Conservation (phyloP, 2,797 vertebrate species). For the Coccyzus lansbergi region DNA sequence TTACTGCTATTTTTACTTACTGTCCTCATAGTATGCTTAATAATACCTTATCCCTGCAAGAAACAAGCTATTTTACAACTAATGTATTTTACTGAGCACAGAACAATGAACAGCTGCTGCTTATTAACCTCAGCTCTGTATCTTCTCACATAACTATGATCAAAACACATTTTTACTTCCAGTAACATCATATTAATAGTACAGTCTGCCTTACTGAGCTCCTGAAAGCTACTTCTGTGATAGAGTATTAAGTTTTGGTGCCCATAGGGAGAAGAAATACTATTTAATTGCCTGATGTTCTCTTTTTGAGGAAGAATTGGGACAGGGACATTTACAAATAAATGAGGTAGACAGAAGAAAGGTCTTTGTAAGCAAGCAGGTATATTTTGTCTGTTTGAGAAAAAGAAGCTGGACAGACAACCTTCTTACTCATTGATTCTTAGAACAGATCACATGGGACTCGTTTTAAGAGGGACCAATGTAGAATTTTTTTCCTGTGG, state of each 20-base stretch:
- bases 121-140: not conserved
- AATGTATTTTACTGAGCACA: rapidly evolving
- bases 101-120: not conserved
- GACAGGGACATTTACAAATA: not conserved
- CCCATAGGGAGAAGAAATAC: not conserved
- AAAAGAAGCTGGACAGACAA: not conserved
- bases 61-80: not conserved
- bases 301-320: not conserved
- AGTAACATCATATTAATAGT: not conserved
- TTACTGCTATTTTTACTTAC: not conserved
- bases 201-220: not conserved
- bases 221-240: not conserved
- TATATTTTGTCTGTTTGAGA: not conserved
- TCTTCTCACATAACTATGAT: not conserved
- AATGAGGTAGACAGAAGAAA: not conserved
- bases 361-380: not conserved
- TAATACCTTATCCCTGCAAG: not conserved
- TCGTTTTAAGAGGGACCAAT: too few relatives aligned
- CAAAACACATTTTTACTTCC: not conserved
- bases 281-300: not conserved
- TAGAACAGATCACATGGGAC: not conserved
- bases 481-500: too few relatives aligned
- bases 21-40: not conserved
- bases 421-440: not conserved
- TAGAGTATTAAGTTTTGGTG: not conserved